These are phyloP conservation scores for Moxostoma hubbsi DNA, from an alignment of 2,797 vertebrate species.

Conservation along the genomic window DNA sequence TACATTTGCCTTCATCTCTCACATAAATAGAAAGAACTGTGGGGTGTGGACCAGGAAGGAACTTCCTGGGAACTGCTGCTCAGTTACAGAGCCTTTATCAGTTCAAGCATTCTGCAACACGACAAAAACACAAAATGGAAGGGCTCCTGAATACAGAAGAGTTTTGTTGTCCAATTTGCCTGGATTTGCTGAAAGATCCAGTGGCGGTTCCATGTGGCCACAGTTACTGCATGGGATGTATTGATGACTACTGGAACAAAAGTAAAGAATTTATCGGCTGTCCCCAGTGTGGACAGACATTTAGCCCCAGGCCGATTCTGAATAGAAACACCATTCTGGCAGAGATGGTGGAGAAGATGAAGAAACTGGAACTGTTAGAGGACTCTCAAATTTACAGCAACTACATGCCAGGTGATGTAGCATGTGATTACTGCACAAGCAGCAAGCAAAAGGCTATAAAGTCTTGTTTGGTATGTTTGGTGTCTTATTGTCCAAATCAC, in stretches of 20 bases:
- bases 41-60: background rate
- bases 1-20: slow-evolving; percentile 20
- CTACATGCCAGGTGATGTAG: slow-evolving; percentile 70
- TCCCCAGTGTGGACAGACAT: slow-evolving; percentile 42
- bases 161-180: slow-evolving; percentile 45
- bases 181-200: slow-evolving; percentile 44
- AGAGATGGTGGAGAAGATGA: slow-evolving; percentile 46
- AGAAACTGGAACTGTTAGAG: background rate
- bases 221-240: slow-evolving; percentile 46
- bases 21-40: slow-evolving; percentile 22
- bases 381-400: background rate
- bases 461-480: slow-evolving; percentile 84
- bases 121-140: slow-evolving; percentile 22
- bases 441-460: slow-evolving; percentile 82
- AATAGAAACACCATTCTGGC: slow-evolving; percentile 39
- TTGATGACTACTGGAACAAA: slow-evolving; percentile 23
- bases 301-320: slow-evolving; percentile 30
- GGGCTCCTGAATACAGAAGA: slow-evolving; percentile 17
- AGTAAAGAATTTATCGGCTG: slow-evolving; percentile 27
- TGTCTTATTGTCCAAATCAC: slow-evolving; percentile 80
- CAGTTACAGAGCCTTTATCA: background rate
- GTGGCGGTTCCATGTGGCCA: slow-evolving; percentile 42
- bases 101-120: background rate
- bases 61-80: background rate
- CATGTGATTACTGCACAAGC: slow-evolving; percentile 82